A percentile compares a stretch with the other conserved stretches of the same genome.
Evolutionary conservation across 1,140 invertebrate species (phyloP).

Genomic region (Nebria ingens): DNA sequence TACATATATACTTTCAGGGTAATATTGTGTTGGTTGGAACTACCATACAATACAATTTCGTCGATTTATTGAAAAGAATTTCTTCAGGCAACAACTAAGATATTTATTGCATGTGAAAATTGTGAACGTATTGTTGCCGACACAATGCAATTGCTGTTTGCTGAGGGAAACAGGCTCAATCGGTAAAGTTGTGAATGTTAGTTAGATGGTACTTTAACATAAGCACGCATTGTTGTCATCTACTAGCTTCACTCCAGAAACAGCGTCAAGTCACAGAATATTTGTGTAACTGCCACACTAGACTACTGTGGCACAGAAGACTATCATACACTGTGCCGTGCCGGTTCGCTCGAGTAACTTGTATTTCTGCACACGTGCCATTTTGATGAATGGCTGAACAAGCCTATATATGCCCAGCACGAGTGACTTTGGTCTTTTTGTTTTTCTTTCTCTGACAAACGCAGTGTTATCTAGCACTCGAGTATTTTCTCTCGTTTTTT

Average conservation of each 20-base stretch:
- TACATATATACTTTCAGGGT: no score
- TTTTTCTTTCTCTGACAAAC: conserved; percentile 3
- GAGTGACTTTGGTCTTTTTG: conserved; percentile 2
- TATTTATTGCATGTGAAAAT: not conserved
- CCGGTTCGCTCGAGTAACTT: not conserved
- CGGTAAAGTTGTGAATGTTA: no score
- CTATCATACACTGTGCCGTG: not conserved
- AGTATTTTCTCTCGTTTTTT: not conserved
- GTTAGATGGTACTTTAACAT: not conserved
- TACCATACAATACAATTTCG: no score
- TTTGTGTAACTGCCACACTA: not conserved
- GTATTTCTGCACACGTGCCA: conserved; percentile 5
- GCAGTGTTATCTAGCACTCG: not conserved
- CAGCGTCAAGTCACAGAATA: not conserved
- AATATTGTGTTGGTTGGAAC: no score
- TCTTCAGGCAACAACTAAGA: not conserved
- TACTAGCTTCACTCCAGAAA: not conserved
- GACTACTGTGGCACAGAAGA: not conserved
- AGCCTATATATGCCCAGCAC: conserved; percentile 7
- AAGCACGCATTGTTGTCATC: not conserved
- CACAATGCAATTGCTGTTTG: not conserved
- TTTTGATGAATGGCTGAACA: conserved; percentile 8
- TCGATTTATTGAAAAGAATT: no score
- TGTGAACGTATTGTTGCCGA: not conserved
- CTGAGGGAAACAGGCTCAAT: not conserved